Evolutionary conservation across 2,113 vertebrate genomes (phyloP), one percentile per base, ranked within the genome.

Genomic region (Atherinomorus stipes): DNA sequence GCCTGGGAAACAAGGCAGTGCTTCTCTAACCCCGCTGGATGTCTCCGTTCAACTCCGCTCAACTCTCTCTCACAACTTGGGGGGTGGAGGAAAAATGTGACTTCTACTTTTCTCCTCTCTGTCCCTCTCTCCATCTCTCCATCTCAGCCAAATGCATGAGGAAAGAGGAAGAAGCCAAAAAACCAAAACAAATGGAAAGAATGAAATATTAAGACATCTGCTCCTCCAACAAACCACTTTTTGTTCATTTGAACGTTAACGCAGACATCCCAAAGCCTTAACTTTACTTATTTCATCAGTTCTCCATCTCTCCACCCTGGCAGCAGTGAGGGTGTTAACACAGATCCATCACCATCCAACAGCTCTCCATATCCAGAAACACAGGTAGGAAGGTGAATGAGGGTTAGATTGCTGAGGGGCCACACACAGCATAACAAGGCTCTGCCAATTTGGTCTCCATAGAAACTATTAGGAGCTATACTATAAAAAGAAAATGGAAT

Each of bases 1-100:
- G 84, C 83, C 83, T 91, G 88, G 90, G 86, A 92, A 90, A 91
- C 78, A 71, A 85, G 89, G 77, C 85, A 76, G 80, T 71, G 78
- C 76, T 89, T 90, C 78, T 85, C 71, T 85, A 88, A 89, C 90
- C 86, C 76, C 18, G n/a, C 68, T 79, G 84, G 83, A 83, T 38
- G 56, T 63, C 80, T 84, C 53, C 37, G 57, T 28, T 81, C 69
- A 67, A 47, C 65, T 72, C 45, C n/a, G 42, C 69, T 71, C 66
- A 44, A 50, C 78, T 77, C 52, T 44, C 57, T 73, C 65, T 37
- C 52, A 57, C 54, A 81, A 79, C 54, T 70, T 59, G 19, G 2
- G 12, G 19, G 16, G 22, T 70, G 58, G 49, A 28, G 28, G 4
- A 76, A 62, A 65, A 62, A 70, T 64, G n/a, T 80, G 74, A 87